Evolutionary conservation across 1,140 invertebrate genomes (phyloP).

Genomic region (Drosophila nikananu): DNA sequence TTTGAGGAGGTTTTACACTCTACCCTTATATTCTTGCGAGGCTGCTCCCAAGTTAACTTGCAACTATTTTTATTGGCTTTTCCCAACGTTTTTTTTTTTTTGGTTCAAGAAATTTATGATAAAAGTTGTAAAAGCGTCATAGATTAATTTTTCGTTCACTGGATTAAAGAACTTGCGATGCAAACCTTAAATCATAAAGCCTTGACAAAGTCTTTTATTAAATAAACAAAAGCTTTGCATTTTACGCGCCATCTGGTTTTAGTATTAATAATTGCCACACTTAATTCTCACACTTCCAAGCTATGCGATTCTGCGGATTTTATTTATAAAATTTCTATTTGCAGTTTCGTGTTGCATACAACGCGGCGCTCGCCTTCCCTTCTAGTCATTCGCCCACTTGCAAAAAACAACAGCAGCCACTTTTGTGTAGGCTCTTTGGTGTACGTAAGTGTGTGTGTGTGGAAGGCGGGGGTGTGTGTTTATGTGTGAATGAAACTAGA

Average conservation of each 20-base stretch:
- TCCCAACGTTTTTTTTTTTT: no score
- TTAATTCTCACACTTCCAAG: neutral
- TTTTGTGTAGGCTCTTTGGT: constrained; percentile 51
- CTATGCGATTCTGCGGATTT: constrained; percentile 7
- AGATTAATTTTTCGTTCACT: no score
- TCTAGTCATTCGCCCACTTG: constrained; percentile 36
- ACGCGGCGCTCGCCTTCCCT: neutral
- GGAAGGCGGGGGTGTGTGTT: constrained; percentile 2
- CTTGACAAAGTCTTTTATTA: neutral
- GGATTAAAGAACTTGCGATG: no score
- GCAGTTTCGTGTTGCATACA: constrained; percentile 51
- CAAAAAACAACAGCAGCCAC: constrained; percentile 45
- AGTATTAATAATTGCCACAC: neutral
- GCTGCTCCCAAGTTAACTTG: no score
- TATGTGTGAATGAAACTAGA: constrained; percentile 63
- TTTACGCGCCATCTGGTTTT: neutral
- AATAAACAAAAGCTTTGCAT: neutral
- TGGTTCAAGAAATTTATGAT: no score
- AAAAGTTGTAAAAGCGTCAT: no score
- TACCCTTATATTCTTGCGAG: no score
- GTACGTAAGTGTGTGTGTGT: constrained; percentile 13
- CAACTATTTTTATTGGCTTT: no score
- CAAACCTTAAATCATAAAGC: neutral
- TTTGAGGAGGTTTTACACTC: no score
- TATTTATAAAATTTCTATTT: constrained; percentile 77